phyloP scores from a whole-genome alignment of 2,797 vertebrate genomes.

The Perodicticus potto region DNA sequence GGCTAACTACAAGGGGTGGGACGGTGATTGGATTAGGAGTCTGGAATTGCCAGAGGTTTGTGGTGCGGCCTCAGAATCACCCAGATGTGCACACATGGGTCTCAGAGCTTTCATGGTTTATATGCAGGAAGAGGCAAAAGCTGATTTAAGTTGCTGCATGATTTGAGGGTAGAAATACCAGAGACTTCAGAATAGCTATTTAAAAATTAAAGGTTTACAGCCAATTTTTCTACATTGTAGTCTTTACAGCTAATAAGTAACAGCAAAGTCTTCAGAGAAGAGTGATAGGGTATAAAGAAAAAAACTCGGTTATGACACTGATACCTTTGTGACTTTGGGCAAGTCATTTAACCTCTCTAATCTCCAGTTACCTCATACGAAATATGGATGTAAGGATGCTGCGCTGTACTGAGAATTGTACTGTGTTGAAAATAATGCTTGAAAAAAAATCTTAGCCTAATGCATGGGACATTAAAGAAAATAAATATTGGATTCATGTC shows the following conservation, averaged over 20 bases:
- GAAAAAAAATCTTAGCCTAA: neutral
- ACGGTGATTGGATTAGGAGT: neutral
- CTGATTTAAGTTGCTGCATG: slow-evolving; percentile 43
- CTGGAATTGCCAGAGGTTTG: slow-evolving; percentile 28
- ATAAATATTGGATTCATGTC: neutral
- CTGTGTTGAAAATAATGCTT: neutral
- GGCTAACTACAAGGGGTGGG: neutral
- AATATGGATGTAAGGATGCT: neutral
- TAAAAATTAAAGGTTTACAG: slow-evolving; percentile 6
- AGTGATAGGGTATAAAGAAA: neutral
- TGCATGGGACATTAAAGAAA: neutral
- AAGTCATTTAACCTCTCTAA: slow-evolving; percentile 14
- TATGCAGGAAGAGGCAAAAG: slow-evolving; percentile 23
- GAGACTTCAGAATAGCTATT: slow-evolving; percentile 21
- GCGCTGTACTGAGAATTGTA: neutral
- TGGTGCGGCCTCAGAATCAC: neutral
- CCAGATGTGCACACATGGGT: neutral
- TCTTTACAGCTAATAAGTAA: slow-evolving; percentile 50
- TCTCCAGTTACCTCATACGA: neutral
- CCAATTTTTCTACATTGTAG: slow-evolving; percentile 15
- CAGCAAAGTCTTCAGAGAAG: slow-evolving; percentile 31
- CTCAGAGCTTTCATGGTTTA: slow-evolving; percentile 4
- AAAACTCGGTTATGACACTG: neutral
- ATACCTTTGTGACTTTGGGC: neutral
- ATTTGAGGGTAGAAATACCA: slow-evolving; percentile 36